A percentile compares a stretch with the other conserved stretches of the same genome.
These are phyloP conservation scores for Ictidomys tridecemlineatus DNA, from an alignment of 2,113 vertebrate species.

Conservation along the genomic window DNA sequence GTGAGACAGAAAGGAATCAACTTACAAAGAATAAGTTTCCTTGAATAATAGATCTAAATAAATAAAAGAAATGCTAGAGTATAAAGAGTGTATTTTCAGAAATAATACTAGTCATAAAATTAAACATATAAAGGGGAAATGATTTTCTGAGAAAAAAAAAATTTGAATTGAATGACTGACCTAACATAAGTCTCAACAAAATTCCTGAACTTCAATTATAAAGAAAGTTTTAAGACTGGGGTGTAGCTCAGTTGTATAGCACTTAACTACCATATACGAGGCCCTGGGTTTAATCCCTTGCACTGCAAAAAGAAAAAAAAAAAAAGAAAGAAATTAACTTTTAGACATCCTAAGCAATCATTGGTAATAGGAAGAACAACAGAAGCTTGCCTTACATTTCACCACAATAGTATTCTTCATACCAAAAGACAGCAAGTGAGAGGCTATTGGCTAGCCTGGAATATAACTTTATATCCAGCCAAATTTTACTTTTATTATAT, in stretches of 20 bases:
- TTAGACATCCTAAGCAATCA: background rate
- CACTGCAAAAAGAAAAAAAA: no score
- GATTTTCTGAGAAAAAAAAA: background rate
- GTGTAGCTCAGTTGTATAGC: background rate
- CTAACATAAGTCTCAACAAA: background rate
- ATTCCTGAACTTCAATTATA: background rate
- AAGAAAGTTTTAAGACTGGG: background rate
- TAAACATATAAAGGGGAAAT: background rate
- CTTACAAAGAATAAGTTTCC: background rate
- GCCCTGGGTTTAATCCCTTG: background rate
- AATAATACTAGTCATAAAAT: background rate
- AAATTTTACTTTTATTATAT: background rate
- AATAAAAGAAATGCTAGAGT: background rate
- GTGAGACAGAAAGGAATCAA: background rate
- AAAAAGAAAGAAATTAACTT: no score
- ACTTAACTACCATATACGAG: background rate
- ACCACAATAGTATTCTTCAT: background rate
- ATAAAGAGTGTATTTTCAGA: background rate
- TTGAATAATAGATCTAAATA: background rate
- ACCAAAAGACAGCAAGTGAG: background rate
- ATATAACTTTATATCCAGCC: background rate
- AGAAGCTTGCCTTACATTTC: background rate
- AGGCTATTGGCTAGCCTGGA: background rate
- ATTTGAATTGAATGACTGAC: background rate
- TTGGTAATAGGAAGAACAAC: background rate